These are phyloP conservation scores for Trilocha varians DNA, from an alignment of 2,888 invertebrate species.

Conservation along the genomic window DNA sequence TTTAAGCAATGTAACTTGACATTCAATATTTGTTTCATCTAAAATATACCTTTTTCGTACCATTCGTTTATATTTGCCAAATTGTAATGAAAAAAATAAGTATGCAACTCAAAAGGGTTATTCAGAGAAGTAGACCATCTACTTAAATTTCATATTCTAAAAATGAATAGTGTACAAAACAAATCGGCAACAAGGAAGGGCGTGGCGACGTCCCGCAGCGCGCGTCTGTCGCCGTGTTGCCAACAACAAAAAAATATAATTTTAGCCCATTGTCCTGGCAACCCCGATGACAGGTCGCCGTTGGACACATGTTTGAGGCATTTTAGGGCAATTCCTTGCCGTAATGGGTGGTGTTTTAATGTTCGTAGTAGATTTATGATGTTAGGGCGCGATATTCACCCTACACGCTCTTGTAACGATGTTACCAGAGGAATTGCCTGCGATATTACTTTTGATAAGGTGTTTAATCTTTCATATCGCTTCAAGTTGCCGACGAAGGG, in stretches of 20 bases:
- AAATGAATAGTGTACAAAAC: constrained; percentile 60
- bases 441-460: constrained; percentile 30
- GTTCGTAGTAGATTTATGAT: constrained; percentile 58
- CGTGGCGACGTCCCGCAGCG: constrained; percentile 61
- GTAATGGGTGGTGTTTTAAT: constrained; percentile 68
- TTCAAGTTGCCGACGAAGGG: neutral
- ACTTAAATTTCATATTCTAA: constrained; percentile 22
- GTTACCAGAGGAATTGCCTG: constrained; percentile 41
- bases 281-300: constrained; percentile 70
- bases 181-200: constrained; percentile 64
- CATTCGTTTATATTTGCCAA: neutral
- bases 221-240: constrained; percentile 69
- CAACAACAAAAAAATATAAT: constrained; percentile 64
- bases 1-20: no score
- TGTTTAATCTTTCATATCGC: constrained; percentile 12
- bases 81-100: no score
- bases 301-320: constrained; percentile 70
- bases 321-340: constrained; percentile 66
- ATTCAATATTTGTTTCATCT: no score
- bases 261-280: constrained; percentile 57
- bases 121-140: no score
- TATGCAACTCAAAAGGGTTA: no score
- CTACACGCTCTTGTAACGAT: constrained; percentile 38
- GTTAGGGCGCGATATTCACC: constrained; percentile 31
- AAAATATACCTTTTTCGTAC: no score